phyloP scores from a whole-genome alignment of 2,797 vertebrate species.

The Microhierax caerulescens region DNA sequence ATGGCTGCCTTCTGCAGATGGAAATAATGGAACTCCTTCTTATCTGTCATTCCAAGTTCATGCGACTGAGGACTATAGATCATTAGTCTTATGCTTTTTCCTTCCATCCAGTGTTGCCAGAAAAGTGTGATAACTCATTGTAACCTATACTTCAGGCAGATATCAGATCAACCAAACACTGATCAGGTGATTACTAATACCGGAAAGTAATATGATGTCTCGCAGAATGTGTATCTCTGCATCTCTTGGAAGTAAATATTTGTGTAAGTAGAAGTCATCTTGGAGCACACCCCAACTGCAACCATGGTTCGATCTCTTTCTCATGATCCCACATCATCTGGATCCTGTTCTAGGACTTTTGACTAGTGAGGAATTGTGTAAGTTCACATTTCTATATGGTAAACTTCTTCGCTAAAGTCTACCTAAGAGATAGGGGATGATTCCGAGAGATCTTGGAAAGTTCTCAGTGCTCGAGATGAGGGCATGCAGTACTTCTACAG shows the following conservation, averaged over 20 bases:
- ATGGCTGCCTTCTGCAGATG: background rate
- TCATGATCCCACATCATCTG: background rate
- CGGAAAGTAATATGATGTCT: background rate
- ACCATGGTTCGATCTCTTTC: background rate
- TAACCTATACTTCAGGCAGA: background rate
- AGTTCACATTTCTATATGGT: background rate
- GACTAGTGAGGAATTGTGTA: background rate
- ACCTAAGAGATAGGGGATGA: background rate
- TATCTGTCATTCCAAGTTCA: slow-evolving; percentile 26
- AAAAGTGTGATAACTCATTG: slow-evolving; percentile 23
- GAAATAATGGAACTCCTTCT: slow-evolving; percentile 14
- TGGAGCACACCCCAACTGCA: background rate
- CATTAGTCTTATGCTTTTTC: slow-evolving; percentile 5
- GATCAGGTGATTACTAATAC: background rate
- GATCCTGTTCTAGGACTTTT: background rate
- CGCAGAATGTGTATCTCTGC: background rate
- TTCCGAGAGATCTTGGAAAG: background rate
- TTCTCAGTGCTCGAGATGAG: background rate
- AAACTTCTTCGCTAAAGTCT: background rate
- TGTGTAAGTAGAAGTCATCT: background rate
- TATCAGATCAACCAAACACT: slow-evolving; percentile 18
- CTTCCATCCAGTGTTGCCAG: background rate
- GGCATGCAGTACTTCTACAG: background rate
- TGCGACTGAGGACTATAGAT: background rate
- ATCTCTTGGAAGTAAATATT: slow-evolving; percentile 25